phyloP scores from a whole-genome alignment of 2,888 invertebrate species.

The Agonopterix arenella region DNA sequence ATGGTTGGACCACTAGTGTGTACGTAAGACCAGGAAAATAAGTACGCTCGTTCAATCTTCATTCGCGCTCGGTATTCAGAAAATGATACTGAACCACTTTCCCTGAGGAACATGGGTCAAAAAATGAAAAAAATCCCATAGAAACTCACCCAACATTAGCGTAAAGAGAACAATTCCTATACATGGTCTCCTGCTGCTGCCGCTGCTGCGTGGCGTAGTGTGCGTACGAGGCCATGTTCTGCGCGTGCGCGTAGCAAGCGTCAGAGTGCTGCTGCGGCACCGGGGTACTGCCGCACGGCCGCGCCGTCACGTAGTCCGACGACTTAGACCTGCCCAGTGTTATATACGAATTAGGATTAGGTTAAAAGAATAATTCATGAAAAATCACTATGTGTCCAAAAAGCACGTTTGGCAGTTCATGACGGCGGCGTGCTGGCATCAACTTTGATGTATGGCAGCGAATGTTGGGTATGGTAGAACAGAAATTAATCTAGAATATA shows the following conservation, averaged over 20 bases:
- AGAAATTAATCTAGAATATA: too few species aligned
- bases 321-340: constrained; percentile 23
- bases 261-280: constrained; percentile 43
- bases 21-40: background rate
- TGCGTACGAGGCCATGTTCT: constrained; percentile 24
- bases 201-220: constrained; percentile 29
- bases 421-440: too few species aligned
- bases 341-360: background rate
- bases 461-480: too few species aligned
- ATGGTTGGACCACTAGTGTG: too few species aligned
- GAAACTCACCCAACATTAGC: constrained; percentile 62
- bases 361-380: too few species aligned
- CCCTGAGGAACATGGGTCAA: too few species aligned
- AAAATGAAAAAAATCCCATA: too few species aligned
- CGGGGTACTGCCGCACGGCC: constrained; percentile 38
- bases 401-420: too few species aligned
- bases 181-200: constrained; percentile 59
- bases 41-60: background rate
- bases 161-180: constrained; percentile 73
- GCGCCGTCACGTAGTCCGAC: constrained; percentile 49
- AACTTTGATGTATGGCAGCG: too few species aligned
- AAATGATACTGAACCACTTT: too few species aligned
- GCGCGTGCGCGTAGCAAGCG: constrained; percentile 47
- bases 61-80: background rate
- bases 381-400: too few species aligned